phyloP scores from a whole-genome alignment of 2,113 vertebrate species.

The Lepus americanus region DNA sequence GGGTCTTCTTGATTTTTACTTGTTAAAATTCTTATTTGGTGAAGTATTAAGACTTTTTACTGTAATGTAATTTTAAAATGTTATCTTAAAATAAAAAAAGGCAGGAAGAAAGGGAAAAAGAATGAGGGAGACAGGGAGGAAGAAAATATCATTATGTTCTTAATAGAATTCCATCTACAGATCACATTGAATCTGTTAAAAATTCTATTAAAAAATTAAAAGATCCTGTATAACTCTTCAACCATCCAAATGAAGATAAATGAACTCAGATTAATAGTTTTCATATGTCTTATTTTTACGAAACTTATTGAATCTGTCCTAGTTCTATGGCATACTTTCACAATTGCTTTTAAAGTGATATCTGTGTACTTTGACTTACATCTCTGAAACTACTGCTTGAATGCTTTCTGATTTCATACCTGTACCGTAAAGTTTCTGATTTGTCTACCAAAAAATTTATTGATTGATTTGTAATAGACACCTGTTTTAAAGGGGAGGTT shows the following conservation, averaged over 20 bases:
- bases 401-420: neutral
- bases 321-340: neutral
- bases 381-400: neutral
- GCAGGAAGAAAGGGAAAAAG: too few relatives aligned
- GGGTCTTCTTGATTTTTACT: too few relatives aligned
- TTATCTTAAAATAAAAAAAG: too few relatives aligned
- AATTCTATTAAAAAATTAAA: too few relatives aligned
- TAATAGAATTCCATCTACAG: too few relatives aligned
- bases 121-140: too few relatives aligned
- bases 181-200: too few relatives aligned
- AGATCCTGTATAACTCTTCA: neutral
- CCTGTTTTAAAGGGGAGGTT: conserved; percentile 41
- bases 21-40: too few relatives aligned
- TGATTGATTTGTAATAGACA: conserved; percentile 19
- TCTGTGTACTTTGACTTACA: neutral
- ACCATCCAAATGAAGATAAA: neutral
- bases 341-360: neutral
- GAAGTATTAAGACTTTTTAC: too few relatives aligned
- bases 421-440: neutral
- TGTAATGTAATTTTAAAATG: too few relatives aligned
- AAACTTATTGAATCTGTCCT: neutral
- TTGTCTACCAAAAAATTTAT: neutral
- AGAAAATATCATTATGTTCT: too few relatives aligned
- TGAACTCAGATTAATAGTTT: neutral
- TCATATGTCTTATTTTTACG: neutral